A percentile compares a stretch with the other conserved stretches of the same genome.
Evolutionary conservation across 2,113 vertebrate species (phyloP).

Genomic region (Hippocampus mohnikei): DNA sequence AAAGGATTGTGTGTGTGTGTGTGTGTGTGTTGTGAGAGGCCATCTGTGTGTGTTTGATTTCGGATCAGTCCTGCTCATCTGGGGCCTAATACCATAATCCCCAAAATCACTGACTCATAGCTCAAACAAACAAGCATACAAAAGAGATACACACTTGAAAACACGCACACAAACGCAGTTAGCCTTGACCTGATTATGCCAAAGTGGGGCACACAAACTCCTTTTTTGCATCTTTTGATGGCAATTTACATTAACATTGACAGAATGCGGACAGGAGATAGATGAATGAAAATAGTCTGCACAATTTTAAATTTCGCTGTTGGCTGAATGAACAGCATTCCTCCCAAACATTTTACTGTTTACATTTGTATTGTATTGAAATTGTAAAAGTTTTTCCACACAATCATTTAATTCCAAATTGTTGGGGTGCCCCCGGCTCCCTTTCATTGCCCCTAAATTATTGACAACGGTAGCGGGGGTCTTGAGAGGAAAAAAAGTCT

Average conservation of each 20-base stretch:
- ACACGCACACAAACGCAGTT: constrained; percentile 22
- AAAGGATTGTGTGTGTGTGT: constrained; percentile 52
- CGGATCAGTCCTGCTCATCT: constrained; percentile 71
- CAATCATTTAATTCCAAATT: no score
- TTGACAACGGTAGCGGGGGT: not conserved
- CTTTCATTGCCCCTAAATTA: not conserved
- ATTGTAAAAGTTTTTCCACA: no score
- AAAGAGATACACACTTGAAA: constrained; percentile 27
- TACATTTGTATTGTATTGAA: no score
- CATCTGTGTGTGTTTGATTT: constrained; percentile 67
- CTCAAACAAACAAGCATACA: constrained; percentile 57
- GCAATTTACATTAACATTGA: constrained; percentile 26
- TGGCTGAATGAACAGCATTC: not conserved
- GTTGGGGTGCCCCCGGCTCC: not conserved
- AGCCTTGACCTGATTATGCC: constrained; percentile 50
- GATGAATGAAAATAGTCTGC: not conserved
- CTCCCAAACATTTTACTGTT: not conserved
- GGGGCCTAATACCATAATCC: constrained; percentile 72
- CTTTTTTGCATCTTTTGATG: constrained; percentile 35
- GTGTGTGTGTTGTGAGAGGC: constrained; percentile 30
- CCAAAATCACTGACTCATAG: constrained; percentile 69
- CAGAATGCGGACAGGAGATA: not conserved
- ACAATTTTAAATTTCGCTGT: not conserved
- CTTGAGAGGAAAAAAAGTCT: not conserved
- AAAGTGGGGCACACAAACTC: constrained; percentile 43